Base-by-base conservation (phyloP, 2,888 invertebrate genomes). In the Zeuzera pyrina region DNA sequence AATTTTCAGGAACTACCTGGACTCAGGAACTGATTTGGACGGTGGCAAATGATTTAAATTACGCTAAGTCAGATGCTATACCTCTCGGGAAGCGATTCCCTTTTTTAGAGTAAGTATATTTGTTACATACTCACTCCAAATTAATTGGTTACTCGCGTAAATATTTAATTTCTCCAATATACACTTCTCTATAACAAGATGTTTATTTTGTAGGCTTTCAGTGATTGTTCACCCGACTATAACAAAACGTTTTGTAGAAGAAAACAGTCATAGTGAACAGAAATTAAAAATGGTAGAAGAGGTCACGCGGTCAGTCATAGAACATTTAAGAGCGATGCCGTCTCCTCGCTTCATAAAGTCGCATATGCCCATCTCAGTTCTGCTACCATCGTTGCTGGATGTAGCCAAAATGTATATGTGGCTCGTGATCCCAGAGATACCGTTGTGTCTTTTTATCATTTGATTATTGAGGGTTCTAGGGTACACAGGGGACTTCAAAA, bases 391-490 rank as follows among this genome's bases (percentile, higher is more conserved):
- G 36, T 63, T 90, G 3, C 66, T 89, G 33, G 76, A 86, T 11
- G 51, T 55, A 31, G 59, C 77, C 13, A 65, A 91, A 87, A 76
- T 94, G 87, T 95, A 28, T 95, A 95, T 54, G 89, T 95, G 0
- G 91, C 92, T 0, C 84, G 95, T 33, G 93, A 95, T 69, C 94
- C 95, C 0, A 91, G 93, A 61, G 95, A 95, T 63, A 92, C 93
- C 0, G 89, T 88, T 0, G 91, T 94, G 0, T 95, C 95, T 0
- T 94, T 88, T 65, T 95, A 90, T 53, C 90, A 93, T 59, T 85
- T 94, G 88, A 30, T 66, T 89, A 1, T 88, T 89, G 43, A 84
- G 86, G 31, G 91, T 90, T 0, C 89, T 89, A 54, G 91, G 90
- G 0, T 92, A 88, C 47, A 52, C 59, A 0, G 89, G 90, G 3